phyloP scores from a whole-genome alignment of 2,888 invertebrate genomes.

The Blastobasis lacticolella region DNA sequence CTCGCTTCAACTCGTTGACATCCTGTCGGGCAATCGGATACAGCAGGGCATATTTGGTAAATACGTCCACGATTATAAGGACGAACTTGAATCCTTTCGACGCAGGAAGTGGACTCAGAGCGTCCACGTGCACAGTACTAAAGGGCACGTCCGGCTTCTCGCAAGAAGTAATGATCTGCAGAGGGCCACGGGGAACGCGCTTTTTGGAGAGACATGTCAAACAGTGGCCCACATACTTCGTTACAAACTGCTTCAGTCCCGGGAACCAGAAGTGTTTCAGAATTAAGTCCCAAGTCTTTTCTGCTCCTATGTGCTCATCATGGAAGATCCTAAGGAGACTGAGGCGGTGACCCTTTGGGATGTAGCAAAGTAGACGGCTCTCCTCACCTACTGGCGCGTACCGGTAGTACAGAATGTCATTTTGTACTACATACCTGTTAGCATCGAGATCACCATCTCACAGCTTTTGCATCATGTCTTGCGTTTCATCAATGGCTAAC shows the following conservation, averaged over 20 bases:
- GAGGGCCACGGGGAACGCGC: neutral
- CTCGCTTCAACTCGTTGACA: neutral
- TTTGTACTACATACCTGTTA: neutral
- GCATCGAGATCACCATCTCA: constrained; percentile 10
- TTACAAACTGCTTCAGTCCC: constrained; percentile 2
- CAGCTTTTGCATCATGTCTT: constrained; percentile 6
- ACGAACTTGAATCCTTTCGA: neutral
- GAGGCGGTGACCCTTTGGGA: constrained; percentile 8
- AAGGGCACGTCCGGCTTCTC: constrained; percentile 6
- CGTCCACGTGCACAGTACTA: constrained; percentile 6
- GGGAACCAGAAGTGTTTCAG: constrained; percentile 1
- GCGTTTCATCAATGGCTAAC: constrained; percentile 9
- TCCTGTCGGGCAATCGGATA: neutral
- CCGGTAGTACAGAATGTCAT: neutral
- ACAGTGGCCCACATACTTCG: neutral
- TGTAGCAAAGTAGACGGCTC: constrained; percentile 5
- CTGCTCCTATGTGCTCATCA: constrained; percentile 6
- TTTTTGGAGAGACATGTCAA: constrained; percentile 1
- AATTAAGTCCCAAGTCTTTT: constrained; percentile 7
- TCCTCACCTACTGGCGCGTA: constrained; percentile 4
- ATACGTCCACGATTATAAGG: neutral
- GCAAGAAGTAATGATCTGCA: constrained; percentile 4
- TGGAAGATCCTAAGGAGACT: constrained; percentile 5
- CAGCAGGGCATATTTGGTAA: neutral
- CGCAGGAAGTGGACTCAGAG: constrained; percentile 3